Base-by-base conservation (phyloP, 2,888 invertebrate species). In the Scaptomyza parva region DNA sequence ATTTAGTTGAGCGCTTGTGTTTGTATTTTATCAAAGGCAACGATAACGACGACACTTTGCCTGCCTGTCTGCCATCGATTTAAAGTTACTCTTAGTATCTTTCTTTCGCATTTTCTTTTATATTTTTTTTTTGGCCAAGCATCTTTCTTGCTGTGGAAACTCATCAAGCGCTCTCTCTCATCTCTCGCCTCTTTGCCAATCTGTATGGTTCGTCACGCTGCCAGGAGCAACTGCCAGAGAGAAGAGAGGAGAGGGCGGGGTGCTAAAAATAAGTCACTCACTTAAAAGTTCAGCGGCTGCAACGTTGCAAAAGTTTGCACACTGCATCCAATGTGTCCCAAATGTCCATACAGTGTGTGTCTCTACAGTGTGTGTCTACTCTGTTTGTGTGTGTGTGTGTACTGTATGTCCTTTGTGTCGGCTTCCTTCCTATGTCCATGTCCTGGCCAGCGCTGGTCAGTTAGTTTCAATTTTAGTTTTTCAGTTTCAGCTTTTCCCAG, bases 231-330 rank as follows among this genome's bases (percentile, higher is more conserved):
- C 65, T 55, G 54, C 58, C 62, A 76, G 48, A 9, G 41, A 58
- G 41, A 61, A 68, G 45, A 4, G 39, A 58, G 41, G 59, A 55
- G 71, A 7, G 7, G 14, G 2, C 0, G 33, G 6, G 8, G 35
- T n/a, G n/a, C n/a, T n/a, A 84, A 86, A 84, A 86, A 83, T 76
- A 84, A 84, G 88, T 84, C 88, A 88, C 86, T 84, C 84, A 84
- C 86, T 84, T 84, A 84, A 88, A 84, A 84, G 88, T 84, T 84
- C 64, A 63, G 83, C 66, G 66, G 37, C 67, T 63, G 86, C 78
- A 84, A 73, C 82, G 87, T 61, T 69, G 78, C 85, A 81, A 81
- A 81, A 81, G 87, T 81, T 81, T 80, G 87, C 57, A 59, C 70
- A 68, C 55, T 62, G 61, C 72, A 17, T 48, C 77, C n/a, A n/a